Base-by-base conservation (phyloP, 2,888 invertebrate genomes). In the Rapana venosa region DNA sequence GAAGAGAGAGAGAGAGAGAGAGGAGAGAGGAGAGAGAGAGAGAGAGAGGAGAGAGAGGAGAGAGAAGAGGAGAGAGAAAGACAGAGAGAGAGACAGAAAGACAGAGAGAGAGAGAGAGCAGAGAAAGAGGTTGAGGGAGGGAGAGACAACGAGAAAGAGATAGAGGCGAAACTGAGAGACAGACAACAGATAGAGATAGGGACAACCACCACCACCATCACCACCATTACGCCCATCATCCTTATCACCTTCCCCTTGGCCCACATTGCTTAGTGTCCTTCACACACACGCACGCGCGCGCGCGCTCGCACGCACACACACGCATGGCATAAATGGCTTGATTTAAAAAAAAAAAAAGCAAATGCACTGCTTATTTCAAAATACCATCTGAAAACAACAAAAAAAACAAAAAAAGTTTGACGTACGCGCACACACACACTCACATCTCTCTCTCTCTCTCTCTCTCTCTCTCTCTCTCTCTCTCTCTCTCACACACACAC, bases 401-500 rank as follows among this genome's bases (percentile, higher is more conserved):
- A n/a, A n/a, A n/a, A n/a, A n/a, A n/a, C n/a, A n/a, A n/a, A n/a
- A n/a, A n/a, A n/a, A n/a, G n/a, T n/a, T n/a, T n/a, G n/a, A n/a
- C n/a, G n/a, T n/a, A n/a, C n/a, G n/a, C 26, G 11, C 79, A 79
- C 8, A 15, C 17, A n/a, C 79, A 20, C 30, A 66, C 26, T 35
- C 77, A 30, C 47, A 47, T 15, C 47, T 47, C 47, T 20, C 26
- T 83, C 47, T 83, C 32, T 32, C 8, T 77, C 47, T 83, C 17
- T 83, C 47, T 83, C 22, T 83, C 47, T 47, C 8, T 35, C 83
- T 83, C 47, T 83, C 47, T 83, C 47, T 47, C 22, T 83, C 83
- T 13, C 8, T 83, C 83, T 22, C 20, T 77, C 77, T n/a, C 81
- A 36, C 81, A 81, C 81, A 36, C 81, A 36, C 81, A 1, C 81